phyloP scores from a whole-genome alignment of 2,888 invertebrate species.

The Parnassius apollo region DNA sequence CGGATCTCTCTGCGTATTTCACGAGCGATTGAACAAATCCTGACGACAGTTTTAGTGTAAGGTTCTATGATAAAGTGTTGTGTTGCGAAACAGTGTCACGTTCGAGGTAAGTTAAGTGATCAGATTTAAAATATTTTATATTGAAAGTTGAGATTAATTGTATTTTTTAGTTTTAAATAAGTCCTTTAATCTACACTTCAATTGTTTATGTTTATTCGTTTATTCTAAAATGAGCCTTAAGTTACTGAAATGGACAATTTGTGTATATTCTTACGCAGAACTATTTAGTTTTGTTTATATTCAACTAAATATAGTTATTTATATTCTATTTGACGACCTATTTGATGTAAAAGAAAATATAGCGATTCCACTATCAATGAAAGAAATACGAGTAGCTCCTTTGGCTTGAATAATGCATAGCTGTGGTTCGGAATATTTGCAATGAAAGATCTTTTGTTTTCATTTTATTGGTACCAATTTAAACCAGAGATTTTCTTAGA shows the following conservation, averaged over 20 bases:
- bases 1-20: constrained; percentile 4
- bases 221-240: too few relatives aligned
- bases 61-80: constrained; percentile 28
- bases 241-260: too few relatives aligned
- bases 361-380: constrained; percentile 20
- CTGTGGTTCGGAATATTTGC: constrained; percentile 6
- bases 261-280: too few relatives aligned
- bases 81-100: constrained; percentile 26
- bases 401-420: constrained; percentile 25
- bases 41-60: constrained; percentile 26
- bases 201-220: too few relatives aligned
- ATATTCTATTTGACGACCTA: neutral
- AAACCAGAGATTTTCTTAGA: neutral
- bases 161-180: too few relatives aligned
- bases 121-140: too few relatives aligned
- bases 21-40: constrained; percentile 16
- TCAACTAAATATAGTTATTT: too few relatives aligned
- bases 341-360: constrained; percentile 15
- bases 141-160: too few relatives aligned
- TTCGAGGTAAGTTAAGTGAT: constrained; percentile 14
- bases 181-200: too few relatives aligned
- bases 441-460: constrained; percentile 17
- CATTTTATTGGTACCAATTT: constrained; percentile 11
- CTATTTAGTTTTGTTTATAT: neutral
- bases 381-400: constrained; percentile 12